Evolutionary conservation across 1,140 invertebrate species (phyloP).

Genomic region (Aphis gossypii): DNA sequence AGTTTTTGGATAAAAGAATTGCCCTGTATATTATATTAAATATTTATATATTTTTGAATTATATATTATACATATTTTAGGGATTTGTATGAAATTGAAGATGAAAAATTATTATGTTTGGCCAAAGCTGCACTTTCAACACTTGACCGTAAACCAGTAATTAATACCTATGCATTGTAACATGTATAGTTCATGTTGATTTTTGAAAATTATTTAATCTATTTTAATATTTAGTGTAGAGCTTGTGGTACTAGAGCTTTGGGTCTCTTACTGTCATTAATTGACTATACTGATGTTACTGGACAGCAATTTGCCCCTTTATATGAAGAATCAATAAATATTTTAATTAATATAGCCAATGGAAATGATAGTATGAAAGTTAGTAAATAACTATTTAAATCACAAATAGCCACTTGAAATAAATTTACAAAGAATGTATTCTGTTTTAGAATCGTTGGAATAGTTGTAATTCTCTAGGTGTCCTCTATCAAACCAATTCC

Average conservation of each 20-base stretch:
- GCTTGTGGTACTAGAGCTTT: constrained; percentile 50
- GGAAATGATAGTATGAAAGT: constrained; percentile 55
- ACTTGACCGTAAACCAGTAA: constrained; percentile 47
- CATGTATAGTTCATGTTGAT: neutral
- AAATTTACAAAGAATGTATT: neutral
- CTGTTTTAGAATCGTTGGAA: constrained; percentile 51
- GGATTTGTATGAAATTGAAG: constrained; percentile 47
- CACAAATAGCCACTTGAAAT: neutral
- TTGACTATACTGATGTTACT: constrained; percentile 21
- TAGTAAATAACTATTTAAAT: neutral
- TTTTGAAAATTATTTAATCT: neutral
- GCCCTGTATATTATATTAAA: no score
- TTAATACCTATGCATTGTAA: neutral
- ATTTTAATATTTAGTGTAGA: constrained; percentile 30
- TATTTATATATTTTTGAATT: no score
- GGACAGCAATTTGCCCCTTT: constrained; percentile 5
- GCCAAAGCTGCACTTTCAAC: constrained; percentile 35
- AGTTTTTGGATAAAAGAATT: no score
- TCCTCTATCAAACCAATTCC: constrained; percentile 36
- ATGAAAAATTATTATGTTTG: constrained; percentile 20
- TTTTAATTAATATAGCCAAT: constrained; percentile 46
- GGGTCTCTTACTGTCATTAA: constrained; percentile 38
- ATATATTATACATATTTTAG: constrained; percentile 7
- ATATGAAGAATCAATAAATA: neutral
- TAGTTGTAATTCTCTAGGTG: constrained; percentile 50